phyloP scores from a whole-genome alignment of 2,113 vertebrate species.

The Semicossyphus pulcher region DNA sequence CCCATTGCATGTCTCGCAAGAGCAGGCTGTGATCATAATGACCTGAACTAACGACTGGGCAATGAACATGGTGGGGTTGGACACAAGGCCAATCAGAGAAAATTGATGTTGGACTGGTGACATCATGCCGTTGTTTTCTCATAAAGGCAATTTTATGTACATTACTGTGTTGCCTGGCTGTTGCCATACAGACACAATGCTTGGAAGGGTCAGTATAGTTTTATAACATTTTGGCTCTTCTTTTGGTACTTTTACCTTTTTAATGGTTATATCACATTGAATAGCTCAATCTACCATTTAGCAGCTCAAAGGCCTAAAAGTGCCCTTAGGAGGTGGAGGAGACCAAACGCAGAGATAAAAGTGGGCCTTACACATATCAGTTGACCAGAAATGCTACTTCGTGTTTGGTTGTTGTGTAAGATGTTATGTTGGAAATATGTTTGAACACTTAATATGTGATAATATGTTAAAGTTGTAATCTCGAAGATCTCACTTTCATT shows the following conservation, averaged over 20 bases:
- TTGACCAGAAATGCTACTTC: no score
- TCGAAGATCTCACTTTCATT: no score
- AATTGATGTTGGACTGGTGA: constrained; percentile 3
- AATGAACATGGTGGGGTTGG: constrained; percentile 1
- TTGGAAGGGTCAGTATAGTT: neutral
- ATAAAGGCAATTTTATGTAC: constrained; percentile 9
- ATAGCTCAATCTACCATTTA: no score
- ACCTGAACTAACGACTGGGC: constrained; percentile 7
- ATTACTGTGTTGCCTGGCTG: neutral
- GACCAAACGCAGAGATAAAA: no score
- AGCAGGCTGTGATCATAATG: constrained; percentile 15
- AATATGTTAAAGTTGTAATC: no score
- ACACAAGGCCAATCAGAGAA: constrained; percentile 2
- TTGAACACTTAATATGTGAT: no score
- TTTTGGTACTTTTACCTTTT: neutral
- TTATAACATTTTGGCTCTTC: neutral
- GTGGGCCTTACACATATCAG: no score
- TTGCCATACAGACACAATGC: neutral
- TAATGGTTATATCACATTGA: no score
- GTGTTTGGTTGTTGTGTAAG: no score
- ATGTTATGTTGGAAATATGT: no score
- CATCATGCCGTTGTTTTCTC: neutral
- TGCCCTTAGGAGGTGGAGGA: no score
- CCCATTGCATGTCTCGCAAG: neutral
- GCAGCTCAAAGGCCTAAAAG: no score